Conservation (phyloP, 2,113 vertebrate genomes). For the Gallinago undulata region DNA sequence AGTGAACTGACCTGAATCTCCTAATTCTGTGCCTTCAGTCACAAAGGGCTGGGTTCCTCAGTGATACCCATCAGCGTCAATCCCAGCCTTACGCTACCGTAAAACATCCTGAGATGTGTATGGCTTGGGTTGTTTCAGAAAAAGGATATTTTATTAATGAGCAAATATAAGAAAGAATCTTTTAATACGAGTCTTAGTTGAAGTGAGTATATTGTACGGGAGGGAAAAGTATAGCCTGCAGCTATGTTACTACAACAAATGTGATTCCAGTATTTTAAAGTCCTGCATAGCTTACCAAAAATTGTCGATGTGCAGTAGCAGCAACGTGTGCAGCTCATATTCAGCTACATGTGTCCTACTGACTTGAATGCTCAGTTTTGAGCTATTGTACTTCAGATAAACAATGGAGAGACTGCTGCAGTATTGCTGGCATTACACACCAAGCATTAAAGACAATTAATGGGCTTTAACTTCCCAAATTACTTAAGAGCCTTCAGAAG, state of each 20-base stretch:
- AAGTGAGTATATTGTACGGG: not conserved
- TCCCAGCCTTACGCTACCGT: not conserved
- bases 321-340: not conserved
- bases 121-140: not conserved
- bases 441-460: constrained; percentile 68
- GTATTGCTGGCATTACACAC: constrained; percentile 14
- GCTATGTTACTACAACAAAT: not conserved
- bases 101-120: not conserved
- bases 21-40: not conserved
- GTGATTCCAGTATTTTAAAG: not conserved
- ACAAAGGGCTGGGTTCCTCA: not conserved
- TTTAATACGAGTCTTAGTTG: not conserved
- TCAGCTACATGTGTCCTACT: not conserved
- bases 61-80: not conserved
- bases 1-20: not conserved
- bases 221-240: not conserved
- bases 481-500: constrained; percentile 68
- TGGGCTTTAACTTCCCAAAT: constrained; percentile 59
- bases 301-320: not conserved
- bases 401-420: not conserved
- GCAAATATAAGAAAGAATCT: not conserved
- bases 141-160: not conserved
- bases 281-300: not conserved
- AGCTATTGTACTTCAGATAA: not conserved
- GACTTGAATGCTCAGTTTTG: constrained; percentile 33